phyloP scores from a whole-genome alignment of 1,140 invertebrate species.

The Brachionus paranguensis region DNA sequence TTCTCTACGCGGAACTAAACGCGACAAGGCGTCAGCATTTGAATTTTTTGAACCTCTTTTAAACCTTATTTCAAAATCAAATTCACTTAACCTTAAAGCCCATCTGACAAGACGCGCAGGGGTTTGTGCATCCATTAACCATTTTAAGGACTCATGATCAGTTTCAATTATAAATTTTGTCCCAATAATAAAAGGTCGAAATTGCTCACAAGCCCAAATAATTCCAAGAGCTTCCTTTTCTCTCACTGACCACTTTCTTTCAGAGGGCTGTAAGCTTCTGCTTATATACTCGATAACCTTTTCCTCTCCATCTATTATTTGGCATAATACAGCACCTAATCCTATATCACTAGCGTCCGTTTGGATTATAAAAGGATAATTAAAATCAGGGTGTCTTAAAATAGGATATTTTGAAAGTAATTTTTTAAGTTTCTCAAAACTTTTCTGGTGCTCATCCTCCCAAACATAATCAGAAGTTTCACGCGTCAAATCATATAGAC shows the following conservation, averaged over 20 bases:
- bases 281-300: slow-evolving; percentile 22
- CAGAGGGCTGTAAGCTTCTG: neutral
- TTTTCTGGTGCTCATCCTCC: neutral
- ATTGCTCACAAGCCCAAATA: neutral
- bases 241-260: neutral
- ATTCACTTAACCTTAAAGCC: slow-evolving; percentile 57
- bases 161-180: slow-evolving; percentile 13
- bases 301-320: slow-evolving; percentile 14
- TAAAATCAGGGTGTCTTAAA: slow-evolving; percentile 11
- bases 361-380: slow-evolving; percentile 38
- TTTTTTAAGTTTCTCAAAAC: neutral
- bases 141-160: slow-evolving; percentile 15
- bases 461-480: neutral
- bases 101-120: slow-evolving; percentile 49
- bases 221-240: neutral
- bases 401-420: neutral
- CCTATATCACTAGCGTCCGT: slow-evolving; percentile 38
- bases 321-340: slow-evolving; percentile 41
- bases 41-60: slow-evolving; percentile 47
- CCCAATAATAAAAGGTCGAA: neutral
- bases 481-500: neutral
- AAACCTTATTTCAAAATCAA: slow-evolving; percentile 54
- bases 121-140: neutral
- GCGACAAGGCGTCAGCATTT: slow-evolving; percentile 49
- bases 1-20: neutral